These are phyloP conservation scores for Palythoa grandis DNA, from an alignment of 92 coral and sea anemone genomes.

Conservation along the genomic window DNA sequence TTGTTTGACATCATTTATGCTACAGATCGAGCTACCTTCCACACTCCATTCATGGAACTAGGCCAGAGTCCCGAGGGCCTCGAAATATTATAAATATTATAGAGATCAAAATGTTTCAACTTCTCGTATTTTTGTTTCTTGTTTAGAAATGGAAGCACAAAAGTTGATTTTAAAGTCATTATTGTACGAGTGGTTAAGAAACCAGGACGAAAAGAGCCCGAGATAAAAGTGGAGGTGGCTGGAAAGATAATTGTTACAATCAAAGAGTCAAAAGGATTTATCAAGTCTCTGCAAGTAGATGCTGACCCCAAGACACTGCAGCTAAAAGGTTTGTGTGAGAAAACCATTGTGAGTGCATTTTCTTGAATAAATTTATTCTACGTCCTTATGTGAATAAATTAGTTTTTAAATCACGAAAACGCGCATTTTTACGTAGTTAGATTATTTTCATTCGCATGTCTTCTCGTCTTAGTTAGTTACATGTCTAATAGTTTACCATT, in stretches of 20 bases:
- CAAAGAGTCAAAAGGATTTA: slow-evolving; percentile 4
- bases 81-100: too few relatives aligned
- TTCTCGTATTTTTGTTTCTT: too few relatives aligned
- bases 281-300: slow-evolving; percentile 20
- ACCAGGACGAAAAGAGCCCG: slow-evolving; percentile 25
- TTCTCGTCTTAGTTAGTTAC: too few relatives aligned
- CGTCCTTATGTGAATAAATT: not conserved
- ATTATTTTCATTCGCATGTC: too few relatives aligned
- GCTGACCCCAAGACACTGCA: slow-evolving; percentile 22
- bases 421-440: too few relatives aligned
- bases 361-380: not conserved
- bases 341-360: not conserved
- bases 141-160: slow-evolving; percentile 23
- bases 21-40: slow-evolving; percentile 91
- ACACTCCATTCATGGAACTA: slow-evolving; percentile 93
- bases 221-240: slow-evolving; percentile 34
- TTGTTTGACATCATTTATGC: slow-evolving; percentile 91
- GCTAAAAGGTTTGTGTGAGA: not conserved
- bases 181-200: slow-evolving; percentile 20
- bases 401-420: too few relatives aligned
- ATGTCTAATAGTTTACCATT: too few relatives aligned
- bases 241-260: slow-evolving; percentile 23
- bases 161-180: slow-evolving; percentile 32
- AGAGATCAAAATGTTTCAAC: too few relatives aligned
- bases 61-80: slow-evolving; percentile 97